Evolutionary conservation across 2,797 vertebrate genomes (phyloP).

Genomic region (Rhabdophis nuchalis): DNA sequence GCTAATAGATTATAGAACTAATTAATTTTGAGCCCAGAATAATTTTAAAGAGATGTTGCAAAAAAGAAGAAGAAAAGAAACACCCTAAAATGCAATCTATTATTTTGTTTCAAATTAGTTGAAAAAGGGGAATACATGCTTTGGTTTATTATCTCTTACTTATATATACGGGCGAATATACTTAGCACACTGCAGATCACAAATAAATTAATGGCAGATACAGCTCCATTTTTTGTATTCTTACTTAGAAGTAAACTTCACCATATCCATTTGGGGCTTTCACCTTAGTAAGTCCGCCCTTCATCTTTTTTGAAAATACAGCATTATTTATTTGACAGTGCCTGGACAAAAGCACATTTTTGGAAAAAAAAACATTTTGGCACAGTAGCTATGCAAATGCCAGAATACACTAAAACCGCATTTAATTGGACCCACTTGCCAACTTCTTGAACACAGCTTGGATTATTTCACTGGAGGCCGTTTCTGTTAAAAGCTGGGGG

Average conservation of each 20-base stretch:
- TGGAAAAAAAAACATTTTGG: constrained; percentile 75
- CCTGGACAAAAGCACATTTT: constrained; percentile 61
- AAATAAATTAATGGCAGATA: constrained; percentile 26
- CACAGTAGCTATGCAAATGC: constrained; percentile 79
- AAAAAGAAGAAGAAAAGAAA: not conserved
- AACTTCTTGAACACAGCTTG: constrained; percentile 83
- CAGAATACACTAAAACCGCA: constrained; percentile 82
- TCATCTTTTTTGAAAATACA: constrained; percentile 6
- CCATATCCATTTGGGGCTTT: not conserved
- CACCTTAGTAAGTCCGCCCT: not conserved
- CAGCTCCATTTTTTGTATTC: not conserved
- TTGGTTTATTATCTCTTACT: constrained; percentile 43
- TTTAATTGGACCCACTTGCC: constrained; percentile 83
- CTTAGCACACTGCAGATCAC: constrained; percentile 33
- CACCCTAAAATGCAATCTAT: constrained; percentile 48
- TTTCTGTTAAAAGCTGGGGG: constrained; percentile 80
- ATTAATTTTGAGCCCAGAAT: not conserved
- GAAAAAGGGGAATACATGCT: constrained; percentile 43
- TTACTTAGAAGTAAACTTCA: not conserved
- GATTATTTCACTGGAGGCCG: constrained; percentile 80
- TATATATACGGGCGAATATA: constrained; percentile 13
- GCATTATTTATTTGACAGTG: constrained; percentile 64
- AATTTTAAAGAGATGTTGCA: constrained; percentile 34
- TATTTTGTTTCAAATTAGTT: constrained; percentile 42
- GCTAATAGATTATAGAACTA: constrained; percentile 38